Conservation (phyloP, 2,888 invertebrate species). For the Patella ulyssiponensis region DNA sequence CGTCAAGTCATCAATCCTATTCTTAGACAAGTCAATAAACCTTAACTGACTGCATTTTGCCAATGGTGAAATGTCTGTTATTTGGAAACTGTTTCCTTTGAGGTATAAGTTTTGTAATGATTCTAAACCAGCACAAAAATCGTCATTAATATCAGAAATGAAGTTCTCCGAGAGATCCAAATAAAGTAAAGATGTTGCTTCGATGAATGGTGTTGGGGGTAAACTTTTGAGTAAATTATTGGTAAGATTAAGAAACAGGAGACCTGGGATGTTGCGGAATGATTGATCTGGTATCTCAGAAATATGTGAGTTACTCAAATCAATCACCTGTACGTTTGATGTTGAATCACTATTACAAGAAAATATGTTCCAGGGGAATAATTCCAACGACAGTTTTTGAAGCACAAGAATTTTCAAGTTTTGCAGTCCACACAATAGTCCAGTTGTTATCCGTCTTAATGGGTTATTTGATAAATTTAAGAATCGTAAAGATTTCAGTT, state of each 20-base stretch:
- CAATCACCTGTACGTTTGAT: constrained; percentile 11
- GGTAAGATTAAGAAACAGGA: constrained; percentile 25
- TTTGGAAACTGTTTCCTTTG: constrained; percentile 16
- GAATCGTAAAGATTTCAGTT: neutral
- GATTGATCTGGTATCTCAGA: constrained; percentile 15
- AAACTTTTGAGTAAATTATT: constrained; percentile 19
- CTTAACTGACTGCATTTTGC: constrained; percentile 14
- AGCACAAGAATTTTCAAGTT: neutral
- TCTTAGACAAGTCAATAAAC: constrained; percentile 18
- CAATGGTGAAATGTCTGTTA: constrained; percentile 3
- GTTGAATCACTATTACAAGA: neutral
- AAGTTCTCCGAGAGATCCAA: constrained; percentile 19
- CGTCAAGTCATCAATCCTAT: constrained; percentile 5
- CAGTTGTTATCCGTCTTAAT: neutral
- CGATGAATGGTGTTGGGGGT: constrained; percentile 21
- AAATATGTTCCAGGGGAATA: neutral
- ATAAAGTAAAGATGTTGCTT: constrained; percentile 17
- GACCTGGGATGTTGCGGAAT: constrained; percentile 16
- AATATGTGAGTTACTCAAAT: constrained; percentile 19
- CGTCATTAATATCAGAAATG: constrained; percentile 2
- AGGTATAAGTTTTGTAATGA: constrained; percentile 14
- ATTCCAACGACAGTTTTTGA: neutral
- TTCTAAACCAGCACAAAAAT: constrained; percentile 22
- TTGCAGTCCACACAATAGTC: neutral
- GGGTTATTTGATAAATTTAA: neutral